phyloP scores from a whole-genome alignment of 2,113 vertebrate species.

The Mastomys natalensis region DNA sequence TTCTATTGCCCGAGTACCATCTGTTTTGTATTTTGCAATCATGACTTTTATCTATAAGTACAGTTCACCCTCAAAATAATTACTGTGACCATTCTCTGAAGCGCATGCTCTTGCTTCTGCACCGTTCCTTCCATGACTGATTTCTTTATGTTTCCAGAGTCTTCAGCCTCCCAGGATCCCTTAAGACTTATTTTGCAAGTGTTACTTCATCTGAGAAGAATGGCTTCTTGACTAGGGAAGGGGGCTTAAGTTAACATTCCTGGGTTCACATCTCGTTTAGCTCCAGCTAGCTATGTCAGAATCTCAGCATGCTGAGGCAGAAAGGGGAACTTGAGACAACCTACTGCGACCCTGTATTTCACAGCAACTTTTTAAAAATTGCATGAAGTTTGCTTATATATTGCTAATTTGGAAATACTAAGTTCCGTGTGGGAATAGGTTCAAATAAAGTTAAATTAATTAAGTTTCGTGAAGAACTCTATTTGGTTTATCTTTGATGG shows the following conservation, averaged over 20 bases:
- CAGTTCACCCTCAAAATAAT: slow-evolving; percentile 74
- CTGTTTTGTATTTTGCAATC: slow-evolving; percentile 76
- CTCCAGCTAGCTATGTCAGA: slow-evolving; percentile 12
- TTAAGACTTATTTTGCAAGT: slow-evolving; percentile 63
- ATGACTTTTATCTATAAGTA: slow-evolving; percentile 75
- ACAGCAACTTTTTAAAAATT: slow-evolving; percentile 30
- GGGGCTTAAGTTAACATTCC: slow-evolving; percentile 55
- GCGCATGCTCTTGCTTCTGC: slow-evolving; percentile 54
- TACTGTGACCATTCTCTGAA: slow-evolving; percentile 67
- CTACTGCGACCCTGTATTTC: slow-evolving; percentile 20
- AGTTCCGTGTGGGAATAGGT: slow-evolving; percentile 43
- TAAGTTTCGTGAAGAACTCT: slow-evolving; percentile 62
- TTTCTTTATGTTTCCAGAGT: slow-evolving; percentile 65
- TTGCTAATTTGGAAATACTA: slow-evolving; percentile 42
- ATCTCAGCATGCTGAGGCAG: slow-evolving; percentile 15
- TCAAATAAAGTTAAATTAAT: slow-evolving; percentile 66
- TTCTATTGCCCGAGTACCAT: slow-evolving; percentile 53
- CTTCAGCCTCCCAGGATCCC: slow-evolving; percentile 55
- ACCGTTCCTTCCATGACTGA: slow-evolving; percentile 53
- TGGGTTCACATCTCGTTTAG: slow-evolving; percentile 2
- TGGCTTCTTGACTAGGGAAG: slow-evolving; percentile 40
- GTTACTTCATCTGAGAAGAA: slow-evolving; percentile 71
- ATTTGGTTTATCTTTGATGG: slow-evolving; percentile 68
- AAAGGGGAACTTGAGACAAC: slow-evolving; percentile 32
- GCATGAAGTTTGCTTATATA: slow-evolving; percentile 18